These are phyloP conservation scores for Phyllostomus hastatus DNA, from an alignment of 2,113 vertebrate genomes.

Conservation along the genomic window DNA sequence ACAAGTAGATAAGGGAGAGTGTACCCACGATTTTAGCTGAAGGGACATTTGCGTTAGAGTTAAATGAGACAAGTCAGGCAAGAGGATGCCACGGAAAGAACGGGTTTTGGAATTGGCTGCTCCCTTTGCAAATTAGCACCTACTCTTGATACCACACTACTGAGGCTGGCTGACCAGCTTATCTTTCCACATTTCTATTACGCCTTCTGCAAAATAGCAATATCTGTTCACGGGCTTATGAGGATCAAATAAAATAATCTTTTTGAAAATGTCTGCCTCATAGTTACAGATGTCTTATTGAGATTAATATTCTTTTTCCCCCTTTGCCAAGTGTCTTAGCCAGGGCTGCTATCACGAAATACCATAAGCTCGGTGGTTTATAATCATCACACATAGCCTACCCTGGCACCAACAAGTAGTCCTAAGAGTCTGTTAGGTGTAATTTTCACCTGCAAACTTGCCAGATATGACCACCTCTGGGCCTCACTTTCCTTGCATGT, in stretches of 20 bases:
- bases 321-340: background rate
- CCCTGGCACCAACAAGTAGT: background rate
- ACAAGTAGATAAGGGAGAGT: background rate
- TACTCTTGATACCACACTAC: background rate
- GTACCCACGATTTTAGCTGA: background rate
- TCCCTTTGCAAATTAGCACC: background rate
- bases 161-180: background rate
- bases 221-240: background rate
- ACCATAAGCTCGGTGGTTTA: background rate
- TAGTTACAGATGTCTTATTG: background rate
- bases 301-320: background rate
- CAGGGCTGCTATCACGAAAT: background rate
- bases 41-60: background rate
- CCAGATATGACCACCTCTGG: background rate
- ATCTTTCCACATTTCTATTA: background rate
- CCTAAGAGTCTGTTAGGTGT: background rate
- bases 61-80: background rate
- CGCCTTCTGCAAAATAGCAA: background rate
- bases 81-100: background rate
- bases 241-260: background rate
- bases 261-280: background rate
- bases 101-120: background rate
- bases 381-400: background rate
- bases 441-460: background rate
- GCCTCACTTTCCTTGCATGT: background rate